A percentile compares a stretch with the other conserved stretches of the same genome.
phyloP scores from a whole-genome alignment of 2,113 vertebrate genomes.

The Emydocephalus ijimae region DNA sequence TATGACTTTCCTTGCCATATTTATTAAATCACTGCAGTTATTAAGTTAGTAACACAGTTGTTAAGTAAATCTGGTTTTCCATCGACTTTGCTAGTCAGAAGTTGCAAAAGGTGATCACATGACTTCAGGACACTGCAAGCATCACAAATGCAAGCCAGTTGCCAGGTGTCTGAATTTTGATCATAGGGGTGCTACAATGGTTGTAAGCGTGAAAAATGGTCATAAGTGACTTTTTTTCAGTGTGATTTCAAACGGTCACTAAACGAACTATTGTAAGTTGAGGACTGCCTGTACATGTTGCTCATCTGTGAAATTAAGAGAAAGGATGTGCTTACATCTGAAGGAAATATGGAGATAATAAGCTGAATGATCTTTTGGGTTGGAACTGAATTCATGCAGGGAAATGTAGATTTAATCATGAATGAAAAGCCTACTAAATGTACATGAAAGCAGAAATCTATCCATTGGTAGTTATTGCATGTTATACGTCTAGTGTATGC shows the following conservation, averaged over 20 bases:
- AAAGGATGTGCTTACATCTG: not conserved
- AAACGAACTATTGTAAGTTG: not conserved
- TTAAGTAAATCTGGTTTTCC: not conserved
- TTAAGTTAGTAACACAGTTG: too few relatives aligned
- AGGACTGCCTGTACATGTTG: not conserved
- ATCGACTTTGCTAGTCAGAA: not conserved
- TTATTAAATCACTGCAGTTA: too few relatives aligned
- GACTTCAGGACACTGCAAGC: not conserved
- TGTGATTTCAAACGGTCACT: not conserved
- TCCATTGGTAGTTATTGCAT: not conserved
- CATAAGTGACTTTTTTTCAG: not conserved
- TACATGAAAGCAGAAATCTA: not conserved
- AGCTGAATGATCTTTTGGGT: not conserved
- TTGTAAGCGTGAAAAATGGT: not conserved
- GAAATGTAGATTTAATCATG: not conserved
- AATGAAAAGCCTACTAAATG: not conserved
- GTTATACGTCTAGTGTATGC: not conserved
- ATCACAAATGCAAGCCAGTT: not conserved
- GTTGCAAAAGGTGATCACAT: not conserved
- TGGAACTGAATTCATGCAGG: not conserved
- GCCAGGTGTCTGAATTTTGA: too few relatives aligned
- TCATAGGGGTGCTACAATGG: too few relatives aligned
- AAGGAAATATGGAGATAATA: not conserved
- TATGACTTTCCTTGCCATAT: too few relatives aligned
- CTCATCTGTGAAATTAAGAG: not conserved